These are phyloP conservation scores for Poeciliopsis prolifica DNA, from an alignment of 2,113 vertebrate species.

Conservation along the genomic window DNA sequence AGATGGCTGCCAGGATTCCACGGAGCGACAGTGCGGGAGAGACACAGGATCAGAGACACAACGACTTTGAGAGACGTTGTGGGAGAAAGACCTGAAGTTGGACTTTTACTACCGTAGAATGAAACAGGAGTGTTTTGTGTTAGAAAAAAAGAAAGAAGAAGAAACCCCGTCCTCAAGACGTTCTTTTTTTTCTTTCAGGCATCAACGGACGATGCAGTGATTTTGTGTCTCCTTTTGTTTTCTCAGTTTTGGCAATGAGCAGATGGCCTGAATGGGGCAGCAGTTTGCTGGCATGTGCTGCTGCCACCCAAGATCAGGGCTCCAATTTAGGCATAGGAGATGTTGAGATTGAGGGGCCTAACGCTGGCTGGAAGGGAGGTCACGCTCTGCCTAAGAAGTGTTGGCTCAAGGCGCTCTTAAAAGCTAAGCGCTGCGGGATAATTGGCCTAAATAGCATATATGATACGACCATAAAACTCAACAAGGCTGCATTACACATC, in stretches of 20 bases:
- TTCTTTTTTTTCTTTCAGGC: background rate
- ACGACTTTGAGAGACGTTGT: slow-evolving; percentile 45
- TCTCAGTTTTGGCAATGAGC: slow-evolving; percentile 49
- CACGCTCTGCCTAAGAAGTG: slow-evolving; percentile 13
- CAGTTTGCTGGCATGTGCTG: slow-evolving; percentile 51
- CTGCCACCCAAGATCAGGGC: slow-evolving; percentile 64
- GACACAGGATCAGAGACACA: slow-evolving; percentile 55
- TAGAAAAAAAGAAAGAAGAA: slow-evolving; percentile 20
- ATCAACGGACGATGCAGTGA: slow-evolving; percentile 35
- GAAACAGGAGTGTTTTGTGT: slow-evolving; percentile 18
- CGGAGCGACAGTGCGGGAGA: slow-evolving; percentile 74
- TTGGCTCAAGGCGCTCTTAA: slow-evolving; percentile 56
- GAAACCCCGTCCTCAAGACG: slow-evolving; percentile 34
- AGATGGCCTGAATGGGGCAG: slow-evolving; percentile 42
- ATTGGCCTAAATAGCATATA: slow-evolving; percentile 57
- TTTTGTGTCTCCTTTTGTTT: slow-evolving; percentile 54
- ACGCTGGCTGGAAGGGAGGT: slow-evolving; percentile 25
- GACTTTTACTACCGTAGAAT: slow-evolving; percentile 28
- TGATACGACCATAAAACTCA: slow-evolving; percentile 60
- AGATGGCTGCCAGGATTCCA: slow-evolving; percentile 93
- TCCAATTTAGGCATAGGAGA: slow-evolving; percentile 57
- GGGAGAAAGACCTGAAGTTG: slow-evolving; percentile 36
- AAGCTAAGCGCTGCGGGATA: slow-evolving; percentile 46
- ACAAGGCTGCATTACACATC: slow-evolving; percentile 52
- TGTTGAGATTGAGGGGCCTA: slow-evolving; percentile 40